Conservation (phyloP, 2,888 invertebrate species). For the Shargacucullia verbasci region DNA sequence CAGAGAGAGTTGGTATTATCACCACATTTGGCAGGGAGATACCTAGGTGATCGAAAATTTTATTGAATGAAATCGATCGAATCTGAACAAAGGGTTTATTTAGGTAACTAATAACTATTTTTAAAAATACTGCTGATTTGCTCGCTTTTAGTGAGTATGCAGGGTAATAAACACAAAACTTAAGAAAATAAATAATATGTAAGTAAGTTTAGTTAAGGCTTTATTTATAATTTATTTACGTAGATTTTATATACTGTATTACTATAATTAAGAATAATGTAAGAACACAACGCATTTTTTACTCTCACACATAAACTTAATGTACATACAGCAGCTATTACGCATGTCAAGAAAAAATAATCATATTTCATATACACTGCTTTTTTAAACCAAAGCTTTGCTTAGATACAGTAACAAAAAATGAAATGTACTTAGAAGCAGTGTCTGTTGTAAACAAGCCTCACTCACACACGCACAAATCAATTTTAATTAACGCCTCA, state of each 20-base stretch:
- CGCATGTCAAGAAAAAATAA: conserved; percentile 17
- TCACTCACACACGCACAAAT: conserved; percentile 6
- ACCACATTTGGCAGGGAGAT: too few relatives aligned
- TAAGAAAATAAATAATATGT: too few relatives aligned
- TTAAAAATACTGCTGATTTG: neutral
- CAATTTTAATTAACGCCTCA: conserved; percentile 23
- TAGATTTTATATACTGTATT: conserved; percentile 32
- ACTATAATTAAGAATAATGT: conserved; percentile 26
- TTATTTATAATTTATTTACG: conserved; percentile 33
- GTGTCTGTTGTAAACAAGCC: conserved; percentile 9
- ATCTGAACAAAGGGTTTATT: too few relatives aligned
- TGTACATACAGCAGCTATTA: conserved; percentile 15
- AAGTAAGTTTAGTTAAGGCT: conserved; percentile 15
- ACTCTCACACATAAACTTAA: conserved; percentile 21
- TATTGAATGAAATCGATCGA: too few relatives aligned
- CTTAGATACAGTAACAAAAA: neutral
- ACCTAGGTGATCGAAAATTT: too few relatives aligned
- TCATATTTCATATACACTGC: conserved; percentile 6
- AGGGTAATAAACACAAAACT: too few relatives aligned
- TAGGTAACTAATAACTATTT: too few relatives aligned
- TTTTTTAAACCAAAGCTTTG: neutral
- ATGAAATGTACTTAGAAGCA: conserved; percentile 12
- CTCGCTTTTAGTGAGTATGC: too few relatives aligned
- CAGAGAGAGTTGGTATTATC: too few relatives aligned
- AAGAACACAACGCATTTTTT: conserved; percentile 15